Percentiles rank a stretch among this genome's conserved stretches.
phyloP scores from a whole-genome alignment of 1,140 invertebrate genomes.

The Heliothis subflexa region DNA sequence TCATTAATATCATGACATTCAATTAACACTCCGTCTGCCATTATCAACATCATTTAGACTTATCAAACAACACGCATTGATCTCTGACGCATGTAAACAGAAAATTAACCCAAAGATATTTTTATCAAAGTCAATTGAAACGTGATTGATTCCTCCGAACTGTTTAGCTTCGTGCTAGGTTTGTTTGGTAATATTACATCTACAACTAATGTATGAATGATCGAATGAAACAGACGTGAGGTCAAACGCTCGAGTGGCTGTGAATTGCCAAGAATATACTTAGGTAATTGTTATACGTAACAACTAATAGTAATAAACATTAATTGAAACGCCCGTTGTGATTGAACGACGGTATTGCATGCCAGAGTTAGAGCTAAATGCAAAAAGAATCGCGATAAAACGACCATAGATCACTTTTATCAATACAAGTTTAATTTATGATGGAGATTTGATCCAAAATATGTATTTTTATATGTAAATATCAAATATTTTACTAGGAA shows the following conservation, averaged over 20 bases:
- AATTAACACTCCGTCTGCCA: not conserved
- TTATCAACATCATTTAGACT: not conserved
- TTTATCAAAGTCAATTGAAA: constrained; percentile 33
- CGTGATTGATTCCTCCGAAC: constrained; percentile 9
- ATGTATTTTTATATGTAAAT: too few relatives aligned
- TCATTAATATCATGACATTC: not conserved
- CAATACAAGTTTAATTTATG: not conserved
- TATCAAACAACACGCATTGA: constrained; percentile 17
- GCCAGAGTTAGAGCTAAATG: not conserved
- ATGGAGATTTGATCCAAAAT: too few relatives aligned
- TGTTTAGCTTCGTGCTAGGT: not conserved
- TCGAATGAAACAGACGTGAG: constrained; percentile 13
- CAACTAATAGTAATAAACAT: constrained; percentile 23
- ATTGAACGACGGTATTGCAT: constrained; percentile 27
- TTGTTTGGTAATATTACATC: not conserved
- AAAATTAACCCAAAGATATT: constrained; percentile 20
- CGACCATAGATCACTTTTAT: not conserved
- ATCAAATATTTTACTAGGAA: not conserved
- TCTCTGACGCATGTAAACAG: constrained; percentile 27
- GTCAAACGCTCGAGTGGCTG: constrained; percentile 8
- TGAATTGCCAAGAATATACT: constrained; percentile 32
- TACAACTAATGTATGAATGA: constrained; percentile 20
- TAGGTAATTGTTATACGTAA: constrained; percentile 17
- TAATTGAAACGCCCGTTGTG: constrained; percentile 39
- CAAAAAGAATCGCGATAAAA: not conserved